These are phyloP conservation scores for Lasioglossum villosulum DNA, from an alignment of 2,888 invertebrate species.

Conservation along the genomic window DNA sequence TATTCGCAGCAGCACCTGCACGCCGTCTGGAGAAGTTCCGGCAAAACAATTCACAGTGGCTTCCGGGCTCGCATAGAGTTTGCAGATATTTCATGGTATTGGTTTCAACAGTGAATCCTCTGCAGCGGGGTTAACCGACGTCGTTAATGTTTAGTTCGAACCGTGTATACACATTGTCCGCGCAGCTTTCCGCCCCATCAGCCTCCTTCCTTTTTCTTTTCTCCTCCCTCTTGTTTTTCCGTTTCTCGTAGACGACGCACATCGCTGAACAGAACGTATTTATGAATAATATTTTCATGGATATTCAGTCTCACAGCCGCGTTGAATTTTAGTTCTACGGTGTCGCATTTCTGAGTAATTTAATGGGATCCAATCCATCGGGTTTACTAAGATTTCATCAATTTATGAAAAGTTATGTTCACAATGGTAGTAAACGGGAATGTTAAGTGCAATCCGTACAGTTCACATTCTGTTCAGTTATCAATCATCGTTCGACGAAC, in stretches of 20 bases:
- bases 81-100: slow-evolving; percentile 68
- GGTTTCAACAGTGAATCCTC: slow-evolving; percentile 57
- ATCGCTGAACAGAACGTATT: background rate
- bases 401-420: background rate
- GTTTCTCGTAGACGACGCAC: background rate
- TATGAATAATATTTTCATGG: background rate
- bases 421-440: background rate
- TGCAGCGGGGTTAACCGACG: slow-evolving; percentile 65
- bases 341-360: background rate
- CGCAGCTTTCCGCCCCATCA: background rate
- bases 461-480: background rate
- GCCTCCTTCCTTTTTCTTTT: slow-evolving; percentile 27
- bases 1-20: slow-evolving; percentile 62
- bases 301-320: background rate
- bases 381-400: background rate
- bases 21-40: slow-evolving; percentile 54
- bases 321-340: background rate
- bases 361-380: background rate
- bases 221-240: slow-evolving; percentile 4
- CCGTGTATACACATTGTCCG: slow-evolving; percentile 45
- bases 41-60: slow-evolving; percentile 66
- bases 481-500: background rate
- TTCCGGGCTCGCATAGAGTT: slow-evolving; percentile 65
- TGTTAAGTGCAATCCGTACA: background rate
- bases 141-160: slow-evolving; percentile 68